These are phyloP conservation scores for Micromesistius poutassou DNA, from an alignment of 2,797 vertebrate genomes.

Conservation along the genomic window DNA sequence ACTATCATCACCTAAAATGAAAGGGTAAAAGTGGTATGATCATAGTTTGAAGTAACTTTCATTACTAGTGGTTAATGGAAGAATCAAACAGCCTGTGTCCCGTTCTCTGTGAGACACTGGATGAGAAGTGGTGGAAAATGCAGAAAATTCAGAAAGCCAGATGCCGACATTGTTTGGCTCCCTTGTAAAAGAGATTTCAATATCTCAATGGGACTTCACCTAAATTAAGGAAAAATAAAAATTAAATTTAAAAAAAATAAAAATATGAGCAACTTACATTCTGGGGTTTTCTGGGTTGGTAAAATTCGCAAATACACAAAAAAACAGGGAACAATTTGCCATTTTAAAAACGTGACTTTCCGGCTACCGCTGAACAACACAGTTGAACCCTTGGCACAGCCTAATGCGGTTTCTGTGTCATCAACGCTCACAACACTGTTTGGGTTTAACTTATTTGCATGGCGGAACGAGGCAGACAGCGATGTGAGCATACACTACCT, in stretches of 20 bases:
- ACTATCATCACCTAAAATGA: slow-evolving; percentile 10
- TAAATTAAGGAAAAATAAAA: too few species aligned
- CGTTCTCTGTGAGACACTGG: background rate
- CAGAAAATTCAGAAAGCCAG: background rate
- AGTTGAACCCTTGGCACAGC: background rate
- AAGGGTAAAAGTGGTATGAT: slow-evolving; percentile 12
- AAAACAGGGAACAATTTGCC: background rate
- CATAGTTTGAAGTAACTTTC: background rate
- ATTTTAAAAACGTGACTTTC: background rate
- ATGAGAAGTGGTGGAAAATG: background rate
- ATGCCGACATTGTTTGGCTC: background rate
- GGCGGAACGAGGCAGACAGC: background rate
- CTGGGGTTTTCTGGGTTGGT: background rate
- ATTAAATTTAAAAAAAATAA: too few species aligned
- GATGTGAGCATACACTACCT: slow-evolving; percentile 74
- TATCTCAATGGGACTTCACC: too few species aligned
- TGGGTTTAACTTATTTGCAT: background rate
- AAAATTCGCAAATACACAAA: background rate
- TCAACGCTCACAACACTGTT: background rate
- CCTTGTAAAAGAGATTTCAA: too few species aligned
- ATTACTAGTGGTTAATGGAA: background rate
- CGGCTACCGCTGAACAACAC: background rate
- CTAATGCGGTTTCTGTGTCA: background rate
- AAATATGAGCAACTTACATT: background rate
- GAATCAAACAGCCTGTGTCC: background rate